Evolutionary conservation across 2,888 invertebrate genomes (phyloP).

Genomic region (Drosophila formosana): DNA sequence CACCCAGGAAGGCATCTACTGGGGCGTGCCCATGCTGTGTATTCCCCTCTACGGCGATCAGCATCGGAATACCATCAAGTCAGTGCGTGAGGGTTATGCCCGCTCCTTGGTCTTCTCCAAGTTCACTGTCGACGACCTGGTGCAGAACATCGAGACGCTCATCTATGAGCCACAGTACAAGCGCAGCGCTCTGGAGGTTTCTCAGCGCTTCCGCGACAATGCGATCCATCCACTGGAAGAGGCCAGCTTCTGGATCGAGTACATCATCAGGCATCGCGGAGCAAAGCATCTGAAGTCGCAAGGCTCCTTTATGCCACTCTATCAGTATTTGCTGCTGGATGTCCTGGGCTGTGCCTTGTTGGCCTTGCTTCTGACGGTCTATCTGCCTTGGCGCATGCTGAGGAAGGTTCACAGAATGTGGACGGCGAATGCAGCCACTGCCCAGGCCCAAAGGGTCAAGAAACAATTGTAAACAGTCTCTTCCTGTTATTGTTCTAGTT

Average conservation of each 20-base stretch:
- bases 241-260: conserved; percentile 88
- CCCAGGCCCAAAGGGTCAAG: conserved; percentile 44
- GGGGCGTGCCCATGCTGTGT: conserved; percentile 85
- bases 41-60: conserved; percentile 86
- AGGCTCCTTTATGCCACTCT: conserved; percentile 84
- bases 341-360: conserved; percentile 85
- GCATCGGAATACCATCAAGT: conserved; percentile 84
- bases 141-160: conserved; percentile 82
- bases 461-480: conserved; percentile 46
- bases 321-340: conserved; percentile 86
- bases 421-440: conserved; percentile 23
- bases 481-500: conserved; percentile 6
- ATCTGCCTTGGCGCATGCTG: conserved; percentile 71
- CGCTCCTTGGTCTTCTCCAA: conserved; percentile 81
- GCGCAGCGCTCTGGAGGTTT: conserved; percentile 85
- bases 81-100: conserved; percentile 84
- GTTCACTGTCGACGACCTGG: conserved; percentile 82
- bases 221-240: conserved; percentile 87
- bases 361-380: conserved; percentile 59
- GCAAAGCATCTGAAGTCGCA: conserved; percentile 84
- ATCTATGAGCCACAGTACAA: conserved; percentile 83
- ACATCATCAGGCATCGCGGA: conserved; percentile 85
- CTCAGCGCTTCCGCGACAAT: conserved; percentile 86
- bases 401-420: conserved; percentile 52
- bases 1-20: conserved; percentile 85